Evolutionary conservation across 2,888 invertebrate species (phyloP).

Genomic region (Ichneumon xanthorius): DNA sequence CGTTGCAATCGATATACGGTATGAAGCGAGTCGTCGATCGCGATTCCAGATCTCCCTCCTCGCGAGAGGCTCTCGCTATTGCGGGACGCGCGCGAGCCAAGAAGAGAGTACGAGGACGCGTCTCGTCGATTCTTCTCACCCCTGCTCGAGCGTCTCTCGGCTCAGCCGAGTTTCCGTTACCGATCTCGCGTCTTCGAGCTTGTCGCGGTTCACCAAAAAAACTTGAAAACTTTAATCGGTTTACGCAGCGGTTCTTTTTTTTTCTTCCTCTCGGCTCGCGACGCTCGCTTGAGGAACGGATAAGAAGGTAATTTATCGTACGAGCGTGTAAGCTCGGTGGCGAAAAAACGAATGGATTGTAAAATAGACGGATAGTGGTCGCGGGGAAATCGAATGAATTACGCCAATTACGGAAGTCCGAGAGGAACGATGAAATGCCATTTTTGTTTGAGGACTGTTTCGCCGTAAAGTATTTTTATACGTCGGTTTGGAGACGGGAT

Average conservation of each 20-base stretch:
- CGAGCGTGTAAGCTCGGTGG: not conserved
- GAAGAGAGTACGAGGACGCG: conserved; percentile 40
- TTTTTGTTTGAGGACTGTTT: no score
- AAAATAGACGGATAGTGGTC: conserved; percentile 19
- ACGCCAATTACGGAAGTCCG: conserved; percentile 16
- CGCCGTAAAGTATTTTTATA: no score
- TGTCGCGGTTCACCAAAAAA: conserved; percentile 25
- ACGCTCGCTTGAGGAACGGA: not conserved
- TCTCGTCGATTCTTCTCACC: conserved; percentile 64
- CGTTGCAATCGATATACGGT: conserved; percentile 56
- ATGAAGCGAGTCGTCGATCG: conserved; percentile 58
- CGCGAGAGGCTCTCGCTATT: conserved; percentile 15
- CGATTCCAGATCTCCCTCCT: conserved; percentile 55
- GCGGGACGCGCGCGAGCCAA: conserved; percentile 4
- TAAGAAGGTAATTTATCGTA: conserved; percentile 52
- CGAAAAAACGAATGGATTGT: conserved; percentile 23
- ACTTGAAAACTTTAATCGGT: conserved; percentile 64
- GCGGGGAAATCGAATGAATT: conserved; percentile 18
- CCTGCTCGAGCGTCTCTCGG: conserved; percentile 30
- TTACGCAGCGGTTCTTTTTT: conserved; percentile 43
- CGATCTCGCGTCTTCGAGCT: conserved; percentile 21
- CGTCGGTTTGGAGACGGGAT: no score
- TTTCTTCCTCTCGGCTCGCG: not conserved
- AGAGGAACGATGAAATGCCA: conserved; percentile 10
- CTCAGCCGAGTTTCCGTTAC: conserved; percentile 22